Base-by-base conservation (phyloP, 2,888 invertebrate genomes). In the Ormyrus labotus region DNA sequence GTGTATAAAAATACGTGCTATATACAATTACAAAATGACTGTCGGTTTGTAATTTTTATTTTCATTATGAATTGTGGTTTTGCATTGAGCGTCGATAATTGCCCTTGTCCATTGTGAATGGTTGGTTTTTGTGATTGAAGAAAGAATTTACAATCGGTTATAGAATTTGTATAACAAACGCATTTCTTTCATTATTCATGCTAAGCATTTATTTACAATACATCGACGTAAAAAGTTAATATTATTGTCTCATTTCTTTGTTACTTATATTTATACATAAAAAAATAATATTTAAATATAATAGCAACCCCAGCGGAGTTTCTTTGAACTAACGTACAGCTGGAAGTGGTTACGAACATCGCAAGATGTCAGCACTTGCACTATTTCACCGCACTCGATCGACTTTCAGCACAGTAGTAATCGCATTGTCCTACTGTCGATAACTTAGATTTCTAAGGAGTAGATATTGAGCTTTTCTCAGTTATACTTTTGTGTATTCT, bases 151-250 rank as follows among this genome's bases (percentile, higher is more conserved):
- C 51, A 51, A 60, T 47, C 63, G 58, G 58, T 82, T 75, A 60
- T 72, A 47, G 50, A 69, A 69, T 74, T 80, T 73, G 67, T 78
- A 65, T 60, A 68, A 76, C 50, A 72, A 69, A 83, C 77, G 78
- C 79, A 83, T 84, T 84, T 84, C 80, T 84, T 34, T 83, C 84
- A 81, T 84, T 65, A 85, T 34, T 34, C 34, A 34, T 55, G 63
- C 71, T 83, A 78, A 78, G 84, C 85, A 84, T 85, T 87, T 86
- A 85, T 84, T 83, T 82, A 84, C 68, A 83, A 82, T 83, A 83
- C 60, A 83, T 73, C 80, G 68, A 78, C 45, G 70, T 81, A 70
- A 51, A 69, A 63, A 77, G 63, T 72, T 80, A 55, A 10, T 11
- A 6, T 19, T 34, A 60, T 73, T 61, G 19, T 68, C 6, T 68